Evolutionary conservation across 2,113 vertebrate species (phyloP), one percentile per base, ranked within the genome.

Genomic region (Psittacara wagleri): DNA sequence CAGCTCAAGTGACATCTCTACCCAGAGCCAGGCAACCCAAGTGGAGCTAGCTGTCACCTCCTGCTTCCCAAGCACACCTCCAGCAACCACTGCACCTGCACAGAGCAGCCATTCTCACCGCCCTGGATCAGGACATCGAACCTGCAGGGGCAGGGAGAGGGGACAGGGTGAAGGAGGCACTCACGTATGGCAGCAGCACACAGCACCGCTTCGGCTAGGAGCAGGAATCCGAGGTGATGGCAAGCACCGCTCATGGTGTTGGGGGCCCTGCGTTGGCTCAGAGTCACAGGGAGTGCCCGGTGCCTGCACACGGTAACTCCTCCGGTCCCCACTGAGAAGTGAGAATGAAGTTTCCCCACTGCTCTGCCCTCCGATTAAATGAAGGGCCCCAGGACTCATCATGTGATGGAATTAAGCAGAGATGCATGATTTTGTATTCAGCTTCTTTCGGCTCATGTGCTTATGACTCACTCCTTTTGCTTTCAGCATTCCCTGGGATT

Each of bases 391-490:
- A 6, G 97, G 97, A 96, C 91, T 90, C 95, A 97, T 98, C 98
- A 98, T 98, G 98, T 98, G 98, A 98, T 96, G 93, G 96, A 69
- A 97, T 97, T 98, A 98, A 98, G 98, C 94, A 97, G 97, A 94
- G 73, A 73, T 97, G 97, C 97, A 97, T 98, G 97, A 98, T 98
- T 97, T 94, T 96, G 94, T 98, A 97, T 96, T 88, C 90, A 90
- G 95, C 96, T 95, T 96, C 94, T 95, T 95, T 96, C 54, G 27
- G 95, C 97, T 98, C 98, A 98, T 98, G 98, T 98, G 98, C 97
- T 97, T 97, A 92, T 98, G 98, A 98, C 96, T 98, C 98, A 98
- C 88, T 93, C 63, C 28, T 37, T 93, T 95, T 91, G 96, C 95
- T 97, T 97, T 95, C 95, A 95, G 87, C 96, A 51, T 94, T 90